Evolutionary conservation across 2,888 invertebrate genomes (phyloP).

Genomic region (Anoncus sp.): DNA sequence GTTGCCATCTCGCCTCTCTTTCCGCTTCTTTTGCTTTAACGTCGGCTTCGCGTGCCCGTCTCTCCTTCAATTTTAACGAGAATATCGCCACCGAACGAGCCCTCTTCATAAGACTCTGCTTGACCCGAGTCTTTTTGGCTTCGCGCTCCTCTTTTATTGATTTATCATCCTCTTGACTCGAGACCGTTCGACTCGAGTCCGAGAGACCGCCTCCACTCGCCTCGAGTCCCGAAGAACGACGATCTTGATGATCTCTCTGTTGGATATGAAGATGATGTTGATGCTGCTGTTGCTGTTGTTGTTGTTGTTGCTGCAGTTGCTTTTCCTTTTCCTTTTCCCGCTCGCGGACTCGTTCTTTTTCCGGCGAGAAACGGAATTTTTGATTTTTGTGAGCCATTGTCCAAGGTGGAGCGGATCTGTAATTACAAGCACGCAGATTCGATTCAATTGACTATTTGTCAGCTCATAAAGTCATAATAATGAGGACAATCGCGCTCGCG

Average conservation of each 20-base stretch:
- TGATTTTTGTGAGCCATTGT: conserved; percentile 80
- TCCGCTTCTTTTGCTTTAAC: conserved; percentile 87
- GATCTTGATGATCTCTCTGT: conserved; percentile 60
- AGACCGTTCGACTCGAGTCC: conserved; percentile 85
- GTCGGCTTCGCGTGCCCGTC: conserved; percentile 91
- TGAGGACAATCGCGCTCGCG: too few relatives aligned
- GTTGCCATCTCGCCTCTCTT: conserved; percentile 85
- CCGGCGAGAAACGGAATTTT: conserved; percentile 82
- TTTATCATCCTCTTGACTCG: conserved; percentile 85
- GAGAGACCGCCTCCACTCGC: conserved; percentile 80
- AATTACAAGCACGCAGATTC: conserved; percentile 9
- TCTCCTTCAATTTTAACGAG: conserved; percentile 91
- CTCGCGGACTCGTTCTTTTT: conserved; percentile 78
- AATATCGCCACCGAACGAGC: conserved; percentile 94
- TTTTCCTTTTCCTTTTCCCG: conserved; percentile 80
- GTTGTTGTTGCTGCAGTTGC: conserved; percentile 72
- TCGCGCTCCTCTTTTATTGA: conserved; percentile 85
- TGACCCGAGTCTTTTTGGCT: conserved; percentile 88
- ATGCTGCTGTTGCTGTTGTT: conserved; percentile 72
- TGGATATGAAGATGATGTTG: conserved; percentile 63
- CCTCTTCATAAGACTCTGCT: conserved; percentile 92
- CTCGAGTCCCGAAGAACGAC: conserved; percentile 63
- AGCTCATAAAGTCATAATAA: neutral
- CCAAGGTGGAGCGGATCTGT: conserved; percentile 86
- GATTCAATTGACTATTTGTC: neutral